Conservation (phyloP, 1,140 invertebrate species). For the Ooceraea biroi region DNA sequence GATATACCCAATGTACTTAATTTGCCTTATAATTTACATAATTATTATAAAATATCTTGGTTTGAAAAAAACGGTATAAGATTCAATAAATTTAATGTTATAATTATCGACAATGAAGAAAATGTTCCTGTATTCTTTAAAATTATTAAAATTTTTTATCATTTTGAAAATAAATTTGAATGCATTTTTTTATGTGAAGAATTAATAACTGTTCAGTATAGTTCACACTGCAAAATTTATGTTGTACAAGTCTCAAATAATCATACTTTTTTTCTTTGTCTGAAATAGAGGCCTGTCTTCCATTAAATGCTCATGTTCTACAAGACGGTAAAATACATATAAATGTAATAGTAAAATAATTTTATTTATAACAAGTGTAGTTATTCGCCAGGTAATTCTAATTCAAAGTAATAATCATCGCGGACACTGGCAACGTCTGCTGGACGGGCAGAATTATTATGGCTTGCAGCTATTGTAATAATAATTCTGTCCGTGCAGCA, state of each 20-base stretch:
- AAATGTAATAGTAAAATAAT: too few relatives aligned
- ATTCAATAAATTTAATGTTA: constrained; percentile 17
- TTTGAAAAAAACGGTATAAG: constrained; percentile 17
- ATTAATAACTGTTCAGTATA: background rate
- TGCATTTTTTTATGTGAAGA: constrained; percentile 18
- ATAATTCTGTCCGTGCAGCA: too few relatives aligned
- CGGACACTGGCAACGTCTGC: too few relatives aligned
- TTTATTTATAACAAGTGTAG: too few relatives aligned
- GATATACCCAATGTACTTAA: background rate
- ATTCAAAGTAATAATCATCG: too few relatives aligned
- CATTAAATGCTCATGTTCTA: background rate
- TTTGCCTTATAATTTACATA: background rate
- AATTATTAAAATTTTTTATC: background rate
- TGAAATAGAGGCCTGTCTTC: constrained; percentile 11
- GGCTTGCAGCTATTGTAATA: too few relatives aligned
- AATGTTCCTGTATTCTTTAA: constrained; percentile 2
- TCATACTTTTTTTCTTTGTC: constrained; percentile 2
- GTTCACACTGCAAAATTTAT: background rate
- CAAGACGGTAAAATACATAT: background rate
- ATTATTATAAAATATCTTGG: constrained; percentile 3
- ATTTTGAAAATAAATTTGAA: background rate
- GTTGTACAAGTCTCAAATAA: background rate
- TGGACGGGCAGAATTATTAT: too few relatives aligned
- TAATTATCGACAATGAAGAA: background rate
- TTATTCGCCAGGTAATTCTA: too few relatives aligned